Evolutionary conservation across 2,113 vertebrate genomes (phyloP), one percentile per base, ranked within the genome.

Genomic region (Castor canadensis): DNA sequence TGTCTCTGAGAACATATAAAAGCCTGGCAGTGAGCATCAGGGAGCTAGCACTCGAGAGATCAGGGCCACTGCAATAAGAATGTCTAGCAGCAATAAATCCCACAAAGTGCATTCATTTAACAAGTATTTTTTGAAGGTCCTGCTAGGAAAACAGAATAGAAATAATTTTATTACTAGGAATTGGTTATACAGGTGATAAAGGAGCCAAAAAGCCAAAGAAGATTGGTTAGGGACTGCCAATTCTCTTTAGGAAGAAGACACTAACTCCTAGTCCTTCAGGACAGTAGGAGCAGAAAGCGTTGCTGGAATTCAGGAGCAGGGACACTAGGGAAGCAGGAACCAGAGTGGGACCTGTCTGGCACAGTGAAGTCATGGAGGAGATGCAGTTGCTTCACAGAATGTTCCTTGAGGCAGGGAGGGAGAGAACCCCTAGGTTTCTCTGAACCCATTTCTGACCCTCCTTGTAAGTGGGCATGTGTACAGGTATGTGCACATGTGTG

Each of bases 381-480:
- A 20, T 49, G 75, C 60, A 77, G 4, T 26, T 15, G 10, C 26
- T n/a, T 12, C 15, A 35, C 19, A 38, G 67, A 35, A 38, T 69
- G 19, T 22, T 72, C 35, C 19, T 73, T 30, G 80, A 38, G 38
- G 6, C 9, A 9, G 54, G 40, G 5, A 32, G 40, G 3, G 6
- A 24, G 12, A 35, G 45, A 69, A 58, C 20, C 24, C 15, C 30
- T 12, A 28, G 24, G 30, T 76, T 56, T 66, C 24, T 81, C 73
- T 66, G 30, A 5, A 45, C 4, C 30, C 26, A 22, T 1, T 26
- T 83, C n/a, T 49, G 35, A n/a, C 22, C 5, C 69, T 66, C 3
- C 28, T 9, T 73, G 5, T 1, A 28, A 0, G 16, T 10, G 35
- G 35, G 20, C 8, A 6, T 1, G 3, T 7, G 35, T 0, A 28